Evolutionary conservation across 2,113 vertebrate species (phyloP).

Genomic region (Equus quagga): DNA sequence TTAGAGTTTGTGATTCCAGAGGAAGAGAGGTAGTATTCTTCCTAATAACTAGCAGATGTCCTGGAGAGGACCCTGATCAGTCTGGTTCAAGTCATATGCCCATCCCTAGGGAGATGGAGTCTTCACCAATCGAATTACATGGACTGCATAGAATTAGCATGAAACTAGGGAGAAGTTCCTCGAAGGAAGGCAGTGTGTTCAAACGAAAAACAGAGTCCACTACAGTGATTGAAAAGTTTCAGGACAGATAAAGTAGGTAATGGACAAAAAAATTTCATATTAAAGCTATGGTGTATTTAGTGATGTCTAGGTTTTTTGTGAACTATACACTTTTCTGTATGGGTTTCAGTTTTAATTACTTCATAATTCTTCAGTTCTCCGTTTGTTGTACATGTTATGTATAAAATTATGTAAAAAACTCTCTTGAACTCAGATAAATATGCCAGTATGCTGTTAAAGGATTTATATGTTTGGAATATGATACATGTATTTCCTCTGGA

Average conservation of each 20-base stretch:
- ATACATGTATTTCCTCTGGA: neutral
- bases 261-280: neutral
- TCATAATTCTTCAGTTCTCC: conserved; percentile 13
- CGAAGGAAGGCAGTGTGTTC: neutral
- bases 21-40: neutral
- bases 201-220: neutral
- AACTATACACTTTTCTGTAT: neutral
- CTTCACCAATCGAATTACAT: neutral
- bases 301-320: neutral
- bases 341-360: conserved; percentile 14
- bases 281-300: neutral
- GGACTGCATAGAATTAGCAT: neutral
- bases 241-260: neutral
- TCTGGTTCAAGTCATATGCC: neutral
- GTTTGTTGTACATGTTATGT: neutral
- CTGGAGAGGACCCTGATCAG: neutral
- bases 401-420: neutral
- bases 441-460: neutral
- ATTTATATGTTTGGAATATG: conserved; percentile 15
- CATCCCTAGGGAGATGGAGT: neutral
- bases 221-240: neutral
- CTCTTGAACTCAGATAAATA: neutral
- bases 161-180: neutral
- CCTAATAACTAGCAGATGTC: neutral
- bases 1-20: neutral